phyloP scores from a whole-genome alignment of 1,140 invertebrate species.

The Hestina assimilis region DNA sequence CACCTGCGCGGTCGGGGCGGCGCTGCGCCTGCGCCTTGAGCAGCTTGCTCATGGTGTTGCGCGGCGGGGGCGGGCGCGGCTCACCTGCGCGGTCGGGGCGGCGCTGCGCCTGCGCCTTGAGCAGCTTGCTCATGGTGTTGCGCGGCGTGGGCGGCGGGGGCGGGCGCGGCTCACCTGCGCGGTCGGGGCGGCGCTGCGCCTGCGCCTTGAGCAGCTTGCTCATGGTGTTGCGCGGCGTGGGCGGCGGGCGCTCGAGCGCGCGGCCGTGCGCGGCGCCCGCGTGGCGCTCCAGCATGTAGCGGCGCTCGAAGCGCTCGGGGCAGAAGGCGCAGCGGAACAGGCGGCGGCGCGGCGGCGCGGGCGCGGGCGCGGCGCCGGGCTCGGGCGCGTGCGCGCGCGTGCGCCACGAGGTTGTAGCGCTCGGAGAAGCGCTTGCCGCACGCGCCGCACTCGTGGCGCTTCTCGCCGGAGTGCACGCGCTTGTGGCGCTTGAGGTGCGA shows the following conservation, averaged over 20 bases:
- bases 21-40: no score
- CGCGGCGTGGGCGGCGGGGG: conserved; percentile 4
- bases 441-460: conserved; percentile 79
- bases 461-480: conserved; percentile 81
- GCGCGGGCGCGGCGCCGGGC: conserved; percentile 20
- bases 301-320: conserved; percentile 59
- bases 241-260: conserved; percentile 62
- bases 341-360: conserved; percentile 41
- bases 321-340: conserved; percentile 70
- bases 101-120: no score
- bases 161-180: not conserved
- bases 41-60: no score
- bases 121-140: no score
- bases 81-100: no score
- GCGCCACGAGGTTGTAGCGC: conserved; percentile 69
- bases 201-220: conserved; percentile 74
- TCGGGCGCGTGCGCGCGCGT: conserved; percentile 31
- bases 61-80: no score
- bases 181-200: conserved; percentile 34
- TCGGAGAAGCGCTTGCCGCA: conserved; percentile 83
- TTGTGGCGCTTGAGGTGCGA: conserved; percentile 83
- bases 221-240: conserved; percentile 74
- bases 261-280: conserved; percentile 58
- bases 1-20: no score
- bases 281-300: conserved; percentile 71